phyloP scores from a whole-genome alignment of 2,797 vertebrate species.

The Sebastes trivittatus region DNA sequence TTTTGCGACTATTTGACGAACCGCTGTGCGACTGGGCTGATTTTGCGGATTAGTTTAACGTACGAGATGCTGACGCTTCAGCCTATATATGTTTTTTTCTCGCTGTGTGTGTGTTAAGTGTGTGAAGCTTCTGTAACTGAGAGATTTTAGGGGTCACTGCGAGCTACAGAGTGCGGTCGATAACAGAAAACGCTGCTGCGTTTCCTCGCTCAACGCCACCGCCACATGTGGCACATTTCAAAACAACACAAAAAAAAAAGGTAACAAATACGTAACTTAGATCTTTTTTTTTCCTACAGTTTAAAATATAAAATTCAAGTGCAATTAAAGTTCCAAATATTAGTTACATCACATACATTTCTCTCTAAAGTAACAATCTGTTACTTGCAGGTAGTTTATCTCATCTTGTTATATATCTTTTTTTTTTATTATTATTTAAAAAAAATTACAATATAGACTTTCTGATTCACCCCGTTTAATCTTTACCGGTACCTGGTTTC shows the following conservation, averaged over 20 bases:
- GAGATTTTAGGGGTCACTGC: conserved; percentile 1
- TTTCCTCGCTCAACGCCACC: conserved; percentile 28
- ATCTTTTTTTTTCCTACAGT: conserved; percentile 74
- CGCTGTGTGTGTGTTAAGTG: not conserved
- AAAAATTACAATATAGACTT: conserved; percentile 58
- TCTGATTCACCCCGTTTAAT: conserved; percentile 41
- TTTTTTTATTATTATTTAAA: conserved; percentile 34
- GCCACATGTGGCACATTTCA: conserved; percentile 72
- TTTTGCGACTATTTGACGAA: no score
- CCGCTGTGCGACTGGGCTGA: no score
- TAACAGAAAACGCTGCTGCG: conserved; percentile 39
- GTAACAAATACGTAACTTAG: conserved; percentile 70
- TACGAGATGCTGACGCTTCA: conserved; percentile 1
- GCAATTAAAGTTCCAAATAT: conserved; percentile 89
- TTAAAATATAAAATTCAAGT: conserved; percentile 88
- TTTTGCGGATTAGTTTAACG: conserved; percentile 7
- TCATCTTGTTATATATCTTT: conserved; percentile 63
- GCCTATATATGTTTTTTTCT: not conserved
- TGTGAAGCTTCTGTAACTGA: not conserved
- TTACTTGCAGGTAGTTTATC: conserved; percentile 88
- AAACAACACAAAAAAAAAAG: conserved; percentile 76
- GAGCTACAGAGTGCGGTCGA: conserved; percentile 27
- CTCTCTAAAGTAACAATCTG: conserved; percentile 81
- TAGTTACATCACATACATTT: conserved; percentile 86
- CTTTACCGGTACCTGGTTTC: conserved; percentile 41